Evolutionary conservation across 2,113 vertebrate species (phyloP).

Genomic region (Lutjanus erythropterus): DNA sequence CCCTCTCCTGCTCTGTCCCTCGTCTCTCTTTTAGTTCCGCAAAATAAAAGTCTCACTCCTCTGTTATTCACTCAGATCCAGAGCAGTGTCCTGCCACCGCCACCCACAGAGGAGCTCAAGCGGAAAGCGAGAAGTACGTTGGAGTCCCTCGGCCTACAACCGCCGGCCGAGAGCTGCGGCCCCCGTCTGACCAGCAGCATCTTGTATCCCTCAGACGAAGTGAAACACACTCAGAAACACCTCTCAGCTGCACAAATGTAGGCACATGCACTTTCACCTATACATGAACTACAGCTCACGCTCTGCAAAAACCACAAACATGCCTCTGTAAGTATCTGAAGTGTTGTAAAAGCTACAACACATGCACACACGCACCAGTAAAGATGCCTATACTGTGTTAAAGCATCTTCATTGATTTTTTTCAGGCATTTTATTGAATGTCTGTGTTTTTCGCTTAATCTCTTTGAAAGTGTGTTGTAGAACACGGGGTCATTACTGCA

Average conservation of each 20-base stretch:
- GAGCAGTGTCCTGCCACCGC: conserved; percentile 31
- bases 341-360: neutral
- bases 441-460: conserved; percentile 32
- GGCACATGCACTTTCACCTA: neutral
- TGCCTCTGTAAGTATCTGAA: neutral
- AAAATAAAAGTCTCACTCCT: neutral
- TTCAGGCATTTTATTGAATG: conserved; percentile 31
- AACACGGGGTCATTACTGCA: conserved; percentile 34
- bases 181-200: conserved; percentile 17
- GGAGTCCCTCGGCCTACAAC: conserved; percentile 56
- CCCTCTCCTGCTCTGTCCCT: neutral
- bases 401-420: conserved; percentile 45
- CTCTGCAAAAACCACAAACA: neutral
- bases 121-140: conserved; percentile 61
- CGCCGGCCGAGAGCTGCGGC: conserved; percentile 27
- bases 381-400: neutral
- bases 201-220: conserved; percentile 75
- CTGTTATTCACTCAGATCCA: conserved; percentile 66
- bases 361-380: neutral
- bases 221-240: conserved; percentile 23
- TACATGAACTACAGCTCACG: neutral
- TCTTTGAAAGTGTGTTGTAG: conserved; percentile 33
- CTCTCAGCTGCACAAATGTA: neutral
- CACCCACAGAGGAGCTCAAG: conserved; percentile 56
- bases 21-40: neutral